Conservation (phyloP, 2,888 invertebrate genomes). For the Drosophila quinaria region DNA sequence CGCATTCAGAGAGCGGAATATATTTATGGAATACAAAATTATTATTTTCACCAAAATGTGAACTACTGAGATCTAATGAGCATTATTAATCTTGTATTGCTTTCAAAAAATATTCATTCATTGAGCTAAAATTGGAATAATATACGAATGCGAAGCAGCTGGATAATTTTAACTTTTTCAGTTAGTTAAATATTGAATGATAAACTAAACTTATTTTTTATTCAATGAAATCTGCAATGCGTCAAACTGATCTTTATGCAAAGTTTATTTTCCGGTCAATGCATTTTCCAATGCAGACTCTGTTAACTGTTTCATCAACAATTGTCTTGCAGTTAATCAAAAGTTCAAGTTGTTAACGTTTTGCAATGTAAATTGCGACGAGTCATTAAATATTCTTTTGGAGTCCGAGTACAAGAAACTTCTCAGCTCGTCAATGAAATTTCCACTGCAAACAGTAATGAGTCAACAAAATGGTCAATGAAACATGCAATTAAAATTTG, state of each 20-base stretch:
- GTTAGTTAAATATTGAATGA: not conserved
- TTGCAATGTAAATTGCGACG: not conserved
- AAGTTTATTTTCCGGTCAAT: not conserved
- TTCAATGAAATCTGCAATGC: not conserved
- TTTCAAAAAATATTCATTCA: not conserved
- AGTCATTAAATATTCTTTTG: not conserved
- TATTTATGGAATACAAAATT: not conserved
- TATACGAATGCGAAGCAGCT: not conserved
- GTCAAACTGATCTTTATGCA: not conserved
- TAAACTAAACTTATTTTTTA: not conserved
- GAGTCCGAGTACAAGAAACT: not conserved
- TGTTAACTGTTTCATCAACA: not conserved
- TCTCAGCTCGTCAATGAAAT: not conserved
- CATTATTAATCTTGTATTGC: slow-evolving; percentile 2
- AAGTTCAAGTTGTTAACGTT: not conserved
- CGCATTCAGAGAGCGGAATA: not conserved
- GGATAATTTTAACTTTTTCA: not conserved
- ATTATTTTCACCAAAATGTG: not conserved
- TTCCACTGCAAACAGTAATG: not conserved
- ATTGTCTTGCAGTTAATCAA: not conserved
- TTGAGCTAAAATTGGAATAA: not conserved
- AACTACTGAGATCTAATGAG: not conserved
- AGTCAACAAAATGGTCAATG: slow-evolving; percentile 1
- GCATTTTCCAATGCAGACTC: not conserved
- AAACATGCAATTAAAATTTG: not conserved